Conservation (phyloP, 1,140 invertebrate genomes). For the Amyelois transitella region DNA sequence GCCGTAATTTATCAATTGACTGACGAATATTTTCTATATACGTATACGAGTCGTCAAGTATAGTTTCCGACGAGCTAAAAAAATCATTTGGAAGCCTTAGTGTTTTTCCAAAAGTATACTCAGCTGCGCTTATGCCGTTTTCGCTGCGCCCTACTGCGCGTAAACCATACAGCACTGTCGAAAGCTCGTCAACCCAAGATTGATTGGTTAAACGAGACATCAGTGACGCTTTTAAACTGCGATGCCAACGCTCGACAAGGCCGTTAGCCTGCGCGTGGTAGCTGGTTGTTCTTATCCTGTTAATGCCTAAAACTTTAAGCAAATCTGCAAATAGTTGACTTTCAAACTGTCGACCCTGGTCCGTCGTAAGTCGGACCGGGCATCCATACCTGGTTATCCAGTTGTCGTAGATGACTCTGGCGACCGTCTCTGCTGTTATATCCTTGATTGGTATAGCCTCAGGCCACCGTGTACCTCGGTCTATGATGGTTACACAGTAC, state of each 20-base stretch:
- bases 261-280: neutral
- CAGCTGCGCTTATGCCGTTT: too few relatives aligned
- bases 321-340: neutral
- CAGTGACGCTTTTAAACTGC: conserved; percentile 10
- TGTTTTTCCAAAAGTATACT: too few relatives aligned
- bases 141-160: too few relatives aligned
- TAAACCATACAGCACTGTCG: too few relatives aligned
- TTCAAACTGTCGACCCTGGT: neutral
- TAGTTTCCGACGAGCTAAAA: too few relatives aligned
- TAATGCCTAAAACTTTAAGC: neutral
- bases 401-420: neutral
- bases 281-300: neutral
- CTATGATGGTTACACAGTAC: neutral
- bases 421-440: neutral
- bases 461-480: neutral
- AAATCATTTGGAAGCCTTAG: too few relatives aligned
- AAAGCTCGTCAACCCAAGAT: neutral
- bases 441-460: neutral
- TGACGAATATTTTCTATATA: too few relatives aligned
- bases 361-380: neutral
- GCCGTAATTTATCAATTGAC: neutral
- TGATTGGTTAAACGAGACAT: neutral
- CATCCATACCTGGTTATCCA: neutral
- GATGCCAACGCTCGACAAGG: neutral
- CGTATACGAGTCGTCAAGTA: too few relatives aligned